Evolutionary conservation across 2,797 vertebrate species (phyloP).

Genomic region (Malurus splendens): DNA sequence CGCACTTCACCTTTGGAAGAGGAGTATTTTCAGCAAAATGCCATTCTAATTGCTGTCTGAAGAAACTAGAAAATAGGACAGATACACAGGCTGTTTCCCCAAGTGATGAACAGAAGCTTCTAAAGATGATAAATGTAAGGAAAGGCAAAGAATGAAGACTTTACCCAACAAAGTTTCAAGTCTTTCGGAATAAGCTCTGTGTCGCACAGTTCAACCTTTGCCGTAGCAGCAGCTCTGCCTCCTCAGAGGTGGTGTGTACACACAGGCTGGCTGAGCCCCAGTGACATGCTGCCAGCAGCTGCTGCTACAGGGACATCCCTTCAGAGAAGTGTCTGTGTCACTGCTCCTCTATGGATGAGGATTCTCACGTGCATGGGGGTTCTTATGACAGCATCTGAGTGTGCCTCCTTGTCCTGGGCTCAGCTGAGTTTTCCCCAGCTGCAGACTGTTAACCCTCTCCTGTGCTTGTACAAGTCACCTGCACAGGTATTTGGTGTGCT

Average conservation of each 20-base stretch:
- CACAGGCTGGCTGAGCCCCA: not conserved
- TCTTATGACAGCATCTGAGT: not conserved
- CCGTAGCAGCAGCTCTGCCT: not conserved
- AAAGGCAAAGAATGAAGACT: not conserved
- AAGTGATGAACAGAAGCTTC: not conserved
- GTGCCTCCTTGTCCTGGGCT: not conserved
- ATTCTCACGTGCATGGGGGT: not conserved
- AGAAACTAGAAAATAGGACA: not conserved
- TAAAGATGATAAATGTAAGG: not conserved
- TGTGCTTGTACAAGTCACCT: not conserved
- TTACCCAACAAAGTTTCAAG: not conserved
- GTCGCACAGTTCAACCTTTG: not conserved
- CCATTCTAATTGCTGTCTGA: not conserved
- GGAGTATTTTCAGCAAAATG: constrained; percentile 8
- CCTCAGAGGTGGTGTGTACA: not conserved
- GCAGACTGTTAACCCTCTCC: not conserved
- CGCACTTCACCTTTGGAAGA: not conserved
- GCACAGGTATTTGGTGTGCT: not conserved
- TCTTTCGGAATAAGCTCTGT: not conserved
- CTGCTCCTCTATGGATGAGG: not conserved
- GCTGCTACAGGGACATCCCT: not conserved
- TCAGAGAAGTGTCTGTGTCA: not conserved
- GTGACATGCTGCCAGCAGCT: not conserved
- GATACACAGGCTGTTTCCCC: not conserved
- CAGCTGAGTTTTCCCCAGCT: not conserved